Conservation (phyloP, 1,140 invertebrate genomes). For the Caenorhabditis latens region DNA sequence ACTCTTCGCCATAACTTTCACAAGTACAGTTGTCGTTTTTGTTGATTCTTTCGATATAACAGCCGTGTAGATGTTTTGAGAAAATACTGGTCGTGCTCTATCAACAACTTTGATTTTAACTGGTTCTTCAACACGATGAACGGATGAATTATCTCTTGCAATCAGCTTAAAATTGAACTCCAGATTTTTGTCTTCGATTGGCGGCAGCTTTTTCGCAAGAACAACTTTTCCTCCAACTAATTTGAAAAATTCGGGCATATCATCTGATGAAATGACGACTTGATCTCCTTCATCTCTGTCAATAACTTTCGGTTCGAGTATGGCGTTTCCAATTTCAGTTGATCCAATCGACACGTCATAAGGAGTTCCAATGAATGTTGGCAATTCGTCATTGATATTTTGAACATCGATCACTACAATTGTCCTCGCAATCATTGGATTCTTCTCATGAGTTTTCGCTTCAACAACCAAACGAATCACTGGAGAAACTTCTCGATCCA, state of each 20-base stretch:
- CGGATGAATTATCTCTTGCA: background rate
- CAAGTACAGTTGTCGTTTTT: conserved; percentile 62
- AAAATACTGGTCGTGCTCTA: conserved; percentile 69
- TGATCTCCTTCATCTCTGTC: conserved; percentile 37
- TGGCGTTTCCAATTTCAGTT: background rate
- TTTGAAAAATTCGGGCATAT: conserved; percentile 18
- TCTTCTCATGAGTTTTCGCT: conserved; percentile 39
- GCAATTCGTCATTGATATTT: conserved; percentile 72
- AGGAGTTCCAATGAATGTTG: conserved; percentile 60
- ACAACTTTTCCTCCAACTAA: conserved; percentile 33
- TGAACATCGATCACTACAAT: conserved; percentile 66
- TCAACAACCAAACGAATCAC: conserved; percentile 20
- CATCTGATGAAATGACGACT: background rate
- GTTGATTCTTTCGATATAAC: conserved; percentile 64
- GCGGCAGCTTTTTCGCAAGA: conserved; percentile 14
- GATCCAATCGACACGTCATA: conserved; percentile 61
- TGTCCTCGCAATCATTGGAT: conserved; percentile 2
- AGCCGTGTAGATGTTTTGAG: conserved; percentile 67
- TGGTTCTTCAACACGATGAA: conserved; percentile 19
- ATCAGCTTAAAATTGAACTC: conserved; percentile 36
- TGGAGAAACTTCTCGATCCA: conserved; percentile 47
- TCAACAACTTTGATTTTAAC: conserved; percentile 68
- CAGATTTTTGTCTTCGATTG: conserved; percentile 25
- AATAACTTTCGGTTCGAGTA: conserved; percentile 20
- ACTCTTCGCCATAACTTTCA: conserved; percentile 66